Conservation (phyloP, 2,113 vertebrate species). For the Hippocampus mohnikei region DNA sequence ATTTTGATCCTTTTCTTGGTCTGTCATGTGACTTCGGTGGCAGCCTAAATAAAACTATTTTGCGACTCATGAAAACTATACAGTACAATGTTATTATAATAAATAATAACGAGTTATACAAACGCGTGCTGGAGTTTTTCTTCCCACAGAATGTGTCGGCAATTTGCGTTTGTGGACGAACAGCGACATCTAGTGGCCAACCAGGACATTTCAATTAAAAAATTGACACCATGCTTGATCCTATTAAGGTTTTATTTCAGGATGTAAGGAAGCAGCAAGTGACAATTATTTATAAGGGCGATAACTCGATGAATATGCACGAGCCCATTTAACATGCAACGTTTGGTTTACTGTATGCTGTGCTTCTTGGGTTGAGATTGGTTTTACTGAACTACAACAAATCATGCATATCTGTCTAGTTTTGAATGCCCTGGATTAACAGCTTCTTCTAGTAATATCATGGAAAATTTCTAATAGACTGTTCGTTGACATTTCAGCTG, state of each 20-base stretch:
- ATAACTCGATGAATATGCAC: slow-evolving; percentile 35
- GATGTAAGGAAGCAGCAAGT: slow-evolving; percentile 41
- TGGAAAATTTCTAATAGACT: slow-evolving; percentile 23
- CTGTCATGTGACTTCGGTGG: too few species aligned
- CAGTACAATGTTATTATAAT: background rate
- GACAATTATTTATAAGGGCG: slow-evolving; percentile 38
- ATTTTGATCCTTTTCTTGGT: too few species aligned
- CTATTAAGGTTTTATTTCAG: slow-evolving; percentile 64
- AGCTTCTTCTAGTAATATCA: slow-evolving; percentile 33
- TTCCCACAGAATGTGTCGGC: background rate
- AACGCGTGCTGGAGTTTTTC: background rate
- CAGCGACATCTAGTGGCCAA: slow-evolving; percentile 60
- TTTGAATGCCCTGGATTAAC: slow-evolving; percentile 43
- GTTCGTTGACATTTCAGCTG: slow-evolving; percentile 26
- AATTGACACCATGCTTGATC: slow-evolving; percentile 33
- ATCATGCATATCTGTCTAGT: slow-evolving; percentile 52
- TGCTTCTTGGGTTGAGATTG: slow-evolving; percentile 24
- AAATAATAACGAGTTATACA: background rate
- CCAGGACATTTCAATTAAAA: slow-evolving; percentile 7
- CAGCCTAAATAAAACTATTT: too few species aligned
- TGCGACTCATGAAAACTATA: too few species aligned
- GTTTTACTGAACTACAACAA: slow-evolving; percentile 40
- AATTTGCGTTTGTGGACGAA: slow-evolving; percentile 28
- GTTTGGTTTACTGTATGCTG: slow-evolving; percentile 34
- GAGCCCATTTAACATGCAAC: slow-evolving; percentile 60